Evolutionary conservation across 2,113 vertebrate species (phyloP).

Genomic region (Otocyon megalotis): DNA sequence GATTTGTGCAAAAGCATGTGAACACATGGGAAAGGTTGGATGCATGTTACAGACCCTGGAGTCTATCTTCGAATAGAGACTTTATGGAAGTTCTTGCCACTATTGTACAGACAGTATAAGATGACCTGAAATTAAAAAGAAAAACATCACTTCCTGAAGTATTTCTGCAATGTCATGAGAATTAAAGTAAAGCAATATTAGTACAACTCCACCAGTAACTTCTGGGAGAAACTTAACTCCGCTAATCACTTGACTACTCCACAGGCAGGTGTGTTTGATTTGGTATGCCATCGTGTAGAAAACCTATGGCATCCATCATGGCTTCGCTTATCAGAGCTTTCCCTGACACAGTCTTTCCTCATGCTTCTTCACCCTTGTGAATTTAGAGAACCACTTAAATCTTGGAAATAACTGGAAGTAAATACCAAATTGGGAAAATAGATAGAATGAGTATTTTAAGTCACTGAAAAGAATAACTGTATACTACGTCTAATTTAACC

Average conservation of each 20-base stretch:
- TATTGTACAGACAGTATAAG: not conserved
- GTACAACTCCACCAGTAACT: not conserved
- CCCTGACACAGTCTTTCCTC: not conserved
- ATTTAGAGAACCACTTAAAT: not conserved
- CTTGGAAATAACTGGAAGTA: not conserved
- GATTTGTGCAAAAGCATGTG: not conserved
- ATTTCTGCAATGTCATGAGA: not conserved
- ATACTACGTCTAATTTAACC: not conserved
- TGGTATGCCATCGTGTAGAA: not conserved
- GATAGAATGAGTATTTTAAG: not conserved
- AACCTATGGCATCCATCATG: not conserved
- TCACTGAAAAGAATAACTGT: not conserved
- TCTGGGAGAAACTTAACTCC: not conserved
- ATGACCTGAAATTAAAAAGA: not conserved
- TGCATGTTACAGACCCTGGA: not conserved
- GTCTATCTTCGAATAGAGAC: not conserved
- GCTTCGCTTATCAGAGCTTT: not conserved
- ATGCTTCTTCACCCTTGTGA: not conserved
- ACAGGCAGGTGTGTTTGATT: not conserved
- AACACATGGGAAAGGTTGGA: not conserved
- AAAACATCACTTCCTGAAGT: not conserved
- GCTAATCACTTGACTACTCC: rapidly evolving
- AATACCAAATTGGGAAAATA: not conserved
- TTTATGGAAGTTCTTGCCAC: not conserved
- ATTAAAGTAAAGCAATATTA: not conserved